These are phyloP conservation scores for Cichlasoma orientale DNA, from an alignment of 2,797 vertebrate species.

Conservation along the genomic window DNA sequence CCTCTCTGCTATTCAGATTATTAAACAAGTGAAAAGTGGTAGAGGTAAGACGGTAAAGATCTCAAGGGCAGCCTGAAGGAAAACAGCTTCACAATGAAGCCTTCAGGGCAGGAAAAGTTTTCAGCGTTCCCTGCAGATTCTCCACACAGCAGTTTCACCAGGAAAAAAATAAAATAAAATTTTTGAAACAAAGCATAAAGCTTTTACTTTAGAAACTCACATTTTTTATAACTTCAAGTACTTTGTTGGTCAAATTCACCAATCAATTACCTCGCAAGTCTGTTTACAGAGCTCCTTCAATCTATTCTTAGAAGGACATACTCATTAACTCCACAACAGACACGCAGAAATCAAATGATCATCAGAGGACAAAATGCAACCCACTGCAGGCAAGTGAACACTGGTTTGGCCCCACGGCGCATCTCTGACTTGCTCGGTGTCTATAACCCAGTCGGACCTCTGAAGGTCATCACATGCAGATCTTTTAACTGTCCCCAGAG, in stretches of 20 bases:
- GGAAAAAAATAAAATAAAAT: slow-evolving; percentile 31
- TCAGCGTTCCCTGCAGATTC: slow-evolving; percentile 30
- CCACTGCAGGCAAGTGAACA: background rate
- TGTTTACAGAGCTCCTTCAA: background rate
- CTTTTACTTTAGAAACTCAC: background rate
- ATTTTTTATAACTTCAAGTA: background rate
- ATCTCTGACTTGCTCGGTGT: too few species aligned
- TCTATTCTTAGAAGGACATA: background rate
- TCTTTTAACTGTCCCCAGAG: too few species aligned
- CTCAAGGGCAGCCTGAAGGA: slow-evolving; percentile 28
- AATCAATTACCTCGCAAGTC: background rate
- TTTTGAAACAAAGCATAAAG: background rate
- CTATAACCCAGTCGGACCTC: too few species aligned
- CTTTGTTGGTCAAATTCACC: background rate
- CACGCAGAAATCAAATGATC: background rate
- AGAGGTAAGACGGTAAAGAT: slow-evolving; percentile 24
- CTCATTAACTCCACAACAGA: slow-evolving; percentile 4
- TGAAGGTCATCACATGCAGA: too few species aligned
- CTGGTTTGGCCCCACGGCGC: too few species aligned
- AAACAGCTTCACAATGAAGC: slow-evolving; percentile 48
- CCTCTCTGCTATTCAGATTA: slow-evolving; percentile 37
- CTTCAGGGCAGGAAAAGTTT: slow-evolving; percentile 29
- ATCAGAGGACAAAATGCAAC: background rate
- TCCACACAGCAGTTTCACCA: slow-evolving; percentile 33
- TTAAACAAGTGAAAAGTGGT: slow-evolving; percentile 38